Conservation (phyloP, 2,888 invertebrate species). For the Halictus ligatus region DNA sequence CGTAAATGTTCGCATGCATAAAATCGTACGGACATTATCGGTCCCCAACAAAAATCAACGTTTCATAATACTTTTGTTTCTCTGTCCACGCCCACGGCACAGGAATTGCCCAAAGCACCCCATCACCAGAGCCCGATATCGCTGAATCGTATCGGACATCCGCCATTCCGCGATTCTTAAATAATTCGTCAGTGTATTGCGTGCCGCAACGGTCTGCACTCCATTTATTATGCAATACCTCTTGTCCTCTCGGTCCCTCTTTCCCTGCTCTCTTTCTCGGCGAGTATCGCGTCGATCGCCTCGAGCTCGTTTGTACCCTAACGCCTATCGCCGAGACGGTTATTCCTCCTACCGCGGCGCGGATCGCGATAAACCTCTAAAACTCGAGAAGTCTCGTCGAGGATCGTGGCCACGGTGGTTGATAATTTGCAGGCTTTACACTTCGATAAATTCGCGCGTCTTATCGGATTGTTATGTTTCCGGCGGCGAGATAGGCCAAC, state of each 20-base stretch:
- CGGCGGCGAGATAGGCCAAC: slow-evolving; percentile 31
- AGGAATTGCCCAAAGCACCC: background rate
- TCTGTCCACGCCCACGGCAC: background rate
- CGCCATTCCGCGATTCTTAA: background rate
- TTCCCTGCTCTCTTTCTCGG: background rate
- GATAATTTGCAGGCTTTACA: slow-evolving; percentile 62
- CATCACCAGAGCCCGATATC: background rate
- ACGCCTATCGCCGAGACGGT: slow-evolving; percentile 9
- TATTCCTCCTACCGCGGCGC: slow-evolving; percentile 23
- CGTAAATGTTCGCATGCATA: background rate
- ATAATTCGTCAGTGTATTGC: slow-evolving; percentile 13
- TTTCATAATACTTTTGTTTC: background rate
- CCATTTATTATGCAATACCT: slow-evolving; percentile 37
- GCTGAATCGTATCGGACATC: background rate
- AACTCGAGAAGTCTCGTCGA: slow-evolving; percentile 28
- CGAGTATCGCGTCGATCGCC: slow-evolving; percentile 41
- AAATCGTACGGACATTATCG: background rate
- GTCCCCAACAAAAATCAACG: background rate
- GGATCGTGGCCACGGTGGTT: slow-evolving; percentile 21
- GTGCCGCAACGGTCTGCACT: slow-evolving; percentile 9
- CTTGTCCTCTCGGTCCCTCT: background rate
- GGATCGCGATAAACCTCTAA: slow-evolving; percentile 50
- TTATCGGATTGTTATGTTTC: slow-evolving; percentile 66
- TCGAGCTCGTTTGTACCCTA: slow-evolving; percentile 15
- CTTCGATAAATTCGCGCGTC: slow-evolving; percentile 62